These are phyloP conservation scores for Maconellicoccus hirsutus DNA, from an alignment of 1,140 invertebrate species.

Conservation along the genomic window DNA sequence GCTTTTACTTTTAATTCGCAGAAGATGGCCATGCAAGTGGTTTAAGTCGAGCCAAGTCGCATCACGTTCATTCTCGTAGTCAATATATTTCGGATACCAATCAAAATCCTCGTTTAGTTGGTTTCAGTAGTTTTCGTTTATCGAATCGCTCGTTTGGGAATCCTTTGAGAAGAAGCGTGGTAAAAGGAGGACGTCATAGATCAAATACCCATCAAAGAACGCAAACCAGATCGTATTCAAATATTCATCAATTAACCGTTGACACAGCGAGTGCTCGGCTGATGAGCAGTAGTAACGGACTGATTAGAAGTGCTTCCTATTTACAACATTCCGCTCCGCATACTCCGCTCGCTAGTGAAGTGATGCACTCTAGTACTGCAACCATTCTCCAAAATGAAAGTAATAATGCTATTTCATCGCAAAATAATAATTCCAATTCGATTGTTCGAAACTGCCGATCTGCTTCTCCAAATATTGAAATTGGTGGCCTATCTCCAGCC, in stretches of 20 bases:
- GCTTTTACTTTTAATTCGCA: neutral
- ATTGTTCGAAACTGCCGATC: neutral
- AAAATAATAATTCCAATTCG: neutral
- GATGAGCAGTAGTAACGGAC: conserved; percentile 1
- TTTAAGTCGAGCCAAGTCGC: conserved; percentile 26
- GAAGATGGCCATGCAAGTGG: conserved; percentile 23
- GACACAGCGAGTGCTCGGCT: neutral
- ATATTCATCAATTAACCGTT: conserved; percentile 10
- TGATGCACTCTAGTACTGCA: neutral
- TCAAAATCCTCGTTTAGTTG: conserved; percentile 28
- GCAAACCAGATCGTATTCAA: conserved; percentile 1
- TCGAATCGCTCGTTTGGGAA: conserved; percentile 26
- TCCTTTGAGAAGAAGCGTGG: neutral
- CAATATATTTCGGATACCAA: neutral
- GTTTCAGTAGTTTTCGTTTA: conserved; percentile 32
- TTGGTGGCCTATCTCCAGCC: neutral
- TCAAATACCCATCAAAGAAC: neutral
- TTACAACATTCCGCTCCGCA: conserved; percentile 12
- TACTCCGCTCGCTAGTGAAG: neutral
- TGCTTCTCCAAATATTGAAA: conserved; percentile 2
- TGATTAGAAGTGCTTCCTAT: neutral
- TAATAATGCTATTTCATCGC: neutral
- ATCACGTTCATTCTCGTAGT: conserved; percentile 23
- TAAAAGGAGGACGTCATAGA: neutral
- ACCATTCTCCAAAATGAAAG: neutral